phyloP scores from a whole-genome alignment of 2,113 vertebrate genomes.

The Brachypodius melanocephalos region DNA sequence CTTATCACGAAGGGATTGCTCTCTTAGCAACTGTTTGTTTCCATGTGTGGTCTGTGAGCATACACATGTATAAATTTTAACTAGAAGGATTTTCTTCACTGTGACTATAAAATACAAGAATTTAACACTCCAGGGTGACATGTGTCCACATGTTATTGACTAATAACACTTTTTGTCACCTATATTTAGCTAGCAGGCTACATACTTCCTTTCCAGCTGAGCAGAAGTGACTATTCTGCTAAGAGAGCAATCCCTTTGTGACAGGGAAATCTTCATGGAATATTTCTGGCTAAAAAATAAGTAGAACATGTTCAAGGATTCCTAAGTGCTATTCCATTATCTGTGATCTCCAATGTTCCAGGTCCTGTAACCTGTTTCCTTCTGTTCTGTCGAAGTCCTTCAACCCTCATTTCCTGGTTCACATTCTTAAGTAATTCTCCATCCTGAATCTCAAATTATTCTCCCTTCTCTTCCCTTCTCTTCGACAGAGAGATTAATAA shows the following conservation, averaged over 20 bases:
- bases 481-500: background rate
- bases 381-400: background rate
- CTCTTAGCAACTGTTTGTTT: background rate
- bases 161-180: conserved; percentile 34
- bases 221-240: conserved; percentile 26
- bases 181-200: background rate
- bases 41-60: background rate
- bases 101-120: background rate
- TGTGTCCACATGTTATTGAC: background rate
- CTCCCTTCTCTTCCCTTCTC: background rate
- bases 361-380: background rate
- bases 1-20: too few relatives aligned
- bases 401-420: background rate
- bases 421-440: background rate
- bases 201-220: conserved; percentile 10
- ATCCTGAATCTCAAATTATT: background rate
- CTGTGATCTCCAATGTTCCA: background rate
- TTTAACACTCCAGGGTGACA: background rate
- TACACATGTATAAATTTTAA: background rate
- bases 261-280: conserved; percentile 17
- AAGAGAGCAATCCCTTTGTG: conserved; percentile 36
- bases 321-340: conserved; percentile 5
- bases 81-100: background rate
- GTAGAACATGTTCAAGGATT: background rate
- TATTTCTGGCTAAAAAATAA: conserved; percentile 45